A percentile compares a stretch with the other conserved stretches of the same genome.
These are phyloP conservation scores for Danio aesculapii DNA, from an alignment of 2,797 vertebrate species.

Conservation along the genomic window DNA sequence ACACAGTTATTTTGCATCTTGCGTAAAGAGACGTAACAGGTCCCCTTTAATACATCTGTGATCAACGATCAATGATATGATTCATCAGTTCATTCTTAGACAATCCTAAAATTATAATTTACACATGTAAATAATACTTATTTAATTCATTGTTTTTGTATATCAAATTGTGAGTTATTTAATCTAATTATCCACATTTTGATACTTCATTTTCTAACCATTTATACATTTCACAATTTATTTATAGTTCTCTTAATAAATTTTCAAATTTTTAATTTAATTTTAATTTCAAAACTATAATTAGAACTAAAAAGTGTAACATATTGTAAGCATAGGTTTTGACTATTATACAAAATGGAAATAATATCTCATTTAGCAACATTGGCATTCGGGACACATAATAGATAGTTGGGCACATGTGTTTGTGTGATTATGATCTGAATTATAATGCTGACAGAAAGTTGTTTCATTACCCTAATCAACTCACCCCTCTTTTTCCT, in stretches of 20 bases:
- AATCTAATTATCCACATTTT: neutral
- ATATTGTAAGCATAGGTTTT: neutral
- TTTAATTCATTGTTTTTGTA: neutral
- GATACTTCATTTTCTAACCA: neutral
- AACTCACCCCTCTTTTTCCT: slow-evolving; percentile 63
- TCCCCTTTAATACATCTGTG: no score
- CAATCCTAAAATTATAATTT: neutral
- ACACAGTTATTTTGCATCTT: no score
- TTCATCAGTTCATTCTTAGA: neutral
- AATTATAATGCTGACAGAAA: slow-evolving; percentile 44
- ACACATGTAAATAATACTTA: neutral
- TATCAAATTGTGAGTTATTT: neutral
- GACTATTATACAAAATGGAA: neutral
- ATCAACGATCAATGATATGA: neutral
- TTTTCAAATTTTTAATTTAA: no score
- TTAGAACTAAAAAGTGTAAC: no score
- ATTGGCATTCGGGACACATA: neutral
- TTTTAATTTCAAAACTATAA: no score
- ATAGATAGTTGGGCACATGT: slow-evolving; percentile 24
- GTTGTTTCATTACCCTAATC: slow-evolving; percentile 64
- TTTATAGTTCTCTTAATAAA: neutral
- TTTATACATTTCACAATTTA: neutral
- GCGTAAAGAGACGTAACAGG: no score
- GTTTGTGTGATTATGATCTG: slow-evolving; percentile 26
- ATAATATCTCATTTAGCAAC: neutral